Evolutionary conservation across 2,888 invertebrate genomes (phyloP).

Genomic region (Oscheius sp.): DNA sequence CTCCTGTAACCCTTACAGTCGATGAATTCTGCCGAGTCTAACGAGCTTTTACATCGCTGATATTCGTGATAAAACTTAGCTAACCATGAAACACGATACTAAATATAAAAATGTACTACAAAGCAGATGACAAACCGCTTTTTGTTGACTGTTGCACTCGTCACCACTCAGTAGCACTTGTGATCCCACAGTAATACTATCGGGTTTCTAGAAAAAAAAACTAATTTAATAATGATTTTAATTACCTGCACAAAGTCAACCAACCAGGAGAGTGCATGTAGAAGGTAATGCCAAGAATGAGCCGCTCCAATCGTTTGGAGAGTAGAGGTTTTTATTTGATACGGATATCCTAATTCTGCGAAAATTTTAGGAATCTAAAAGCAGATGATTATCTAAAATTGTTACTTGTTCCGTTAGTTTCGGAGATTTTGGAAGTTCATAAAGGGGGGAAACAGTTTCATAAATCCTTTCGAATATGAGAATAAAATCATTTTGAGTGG

Average conservation of each 20-base stretch:
- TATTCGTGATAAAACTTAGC: slow-evolving; percentile 10
- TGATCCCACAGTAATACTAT: slow-evolving; percentile 3
- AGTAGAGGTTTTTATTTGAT: slow-evolving; percentile 10
- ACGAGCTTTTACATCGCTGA: background rate
- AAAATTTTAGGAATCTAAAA: slow-evolving; percentile 26
- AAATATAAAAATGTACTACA: background rate
- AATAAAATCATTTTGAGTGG: slow-evolving; percentile 18
- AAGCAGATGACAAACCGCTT: slow-evolving; percentile 5
- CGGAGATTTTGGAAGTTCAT: background rate
- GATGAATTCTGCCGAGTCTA: slow-evolving; percentile 3
- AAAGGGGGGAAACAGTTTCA: background rate
- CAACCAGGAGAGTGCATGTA: slow-evolving; percentile 27
- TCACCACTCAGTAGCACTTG: slow-evolving; percentile 18
- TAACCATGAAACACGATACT: slow-evolving; percentile 17
- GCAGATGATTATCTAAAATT: background rate
- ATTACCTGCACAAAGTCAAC: slow-evolving; percentile 25
- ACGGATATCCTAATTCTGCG: slow-evolving; percentile 28
- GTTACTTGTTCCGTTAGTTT: slow-evolving; percentile 19
- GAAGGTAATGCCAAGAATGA: slow-evolving; percentile 31
- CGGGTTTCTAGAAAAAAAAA: background rate
- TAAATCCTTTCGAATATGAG: slow-evolving; percentile 21
- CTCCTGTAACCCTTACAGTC: no score
- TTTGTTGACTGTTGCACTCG: background rate
- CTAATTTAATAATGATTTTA: no score
- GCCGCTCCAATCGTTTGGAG: slow-evolving; percentile 29